Percentiles rank a stretch among this genome's conserved stretches.
Evolutionary conservation across 2,888 invertebrate genomes (phyloP).

Genomic region (Eupithecia exiguata): DNA sequence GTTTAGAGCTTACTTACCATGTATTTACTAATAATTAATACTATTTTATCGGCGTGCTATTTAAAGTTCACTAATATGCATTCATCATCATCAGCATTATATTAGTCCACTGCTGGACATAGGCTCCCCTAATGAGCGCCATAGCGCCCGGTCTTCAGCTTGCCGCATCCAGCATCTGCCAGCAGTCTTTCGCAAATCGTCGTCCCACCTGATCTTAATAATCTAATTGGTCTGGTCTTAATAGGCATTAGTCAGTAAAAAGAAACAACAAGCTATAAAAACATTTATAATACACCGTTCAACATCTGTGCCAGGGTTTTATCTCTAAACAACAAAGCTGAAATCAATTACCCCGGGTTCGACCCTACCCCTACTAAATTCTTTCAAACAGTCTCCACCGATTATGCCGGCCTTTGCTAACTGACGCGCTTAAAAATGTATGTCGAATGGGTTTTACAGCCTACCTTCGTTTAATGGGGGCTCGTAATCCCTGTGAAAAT

Average conservation of each 20-base stretch:
- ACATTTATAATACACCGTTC: slow-evolving; percentile 34
- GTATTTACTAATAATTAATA: not conserved
- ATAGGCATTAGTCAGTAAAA: not conserved
- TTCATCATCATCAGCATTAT: no score
- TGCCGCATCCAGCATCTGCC: no score
- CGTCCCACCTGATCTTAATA: no score
- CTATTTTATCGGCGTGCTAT: not conserved
- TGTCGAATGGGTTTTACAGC: slow-evolving; percentile 38
- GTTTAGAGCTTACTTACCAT: no score
- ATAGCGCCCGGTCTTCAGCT: no score
- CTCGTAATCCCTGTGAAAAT: slow-evolving; percentile 14
- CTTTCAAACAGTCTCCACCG: slow-evolving; percentile 42
- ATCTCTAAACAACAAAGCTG: slow-evolving; percentile 47
- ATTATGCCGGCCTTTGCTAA: slow-evolving; percentile 42
- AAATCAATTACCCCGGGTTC: slow-evolving; percentile 48
- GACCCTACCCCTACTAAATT: slow-evolving; percentile 49
- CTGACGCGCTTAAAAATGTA: slow-evolving; percentile 46
- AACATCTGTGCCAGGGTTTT: slow-evolving; percentile 42
- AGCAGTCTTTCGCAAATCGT: no score
- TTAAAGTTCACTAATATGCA: no score
- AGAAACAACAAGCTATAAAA: slow-evolving; percentile 29
- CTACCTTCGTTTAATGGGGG: slow-evolving; percentile 33
- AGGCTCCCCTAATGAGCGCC: no score
- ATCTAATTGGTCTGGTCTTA: no score
- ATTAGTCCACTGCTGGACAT: no score